Evolutionary conservation across 2,888 invertebrate species (phyloP).

Genomic region (Limnephilus rhombicus): DNA sequence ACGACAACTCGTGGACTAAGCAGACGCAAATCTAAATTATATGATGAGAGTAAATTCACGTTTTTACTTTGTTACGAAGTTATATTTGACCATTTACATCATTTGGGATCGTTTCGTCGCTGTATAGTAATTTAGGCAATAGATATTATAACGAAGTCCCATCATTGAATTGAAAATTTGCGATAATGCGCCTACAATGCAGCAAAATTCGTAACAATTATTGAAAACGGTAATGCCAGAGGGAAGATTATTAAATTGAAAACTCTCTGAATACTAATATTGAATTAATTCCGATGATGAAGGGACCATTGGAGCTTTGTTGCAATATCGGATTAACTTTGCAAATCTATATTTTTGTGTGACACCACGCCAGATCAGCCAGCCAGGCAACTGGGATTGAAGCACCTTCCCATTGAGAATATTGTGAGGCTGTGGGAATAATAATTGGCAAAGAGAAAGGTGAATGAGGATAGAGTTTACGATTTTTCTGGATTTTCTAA

Average conservation of each 20-base stretch:
- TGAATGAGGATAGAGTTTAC: not conserved
- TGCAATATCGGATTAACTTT: not conserved
- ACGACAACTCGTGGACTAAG: not conserved
- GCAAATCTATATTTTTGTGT: not conserved
- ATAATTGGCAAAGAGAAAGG: not conserved
- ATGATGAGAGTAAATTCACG: not conserved
- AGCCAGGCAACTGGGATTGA: not conserved
- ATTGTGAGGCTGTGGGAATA: not conserved
- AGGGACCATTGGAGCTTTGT: not conserved
- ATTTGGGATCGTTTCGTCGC: not conserved
- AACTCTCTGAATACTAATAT: not conserved
- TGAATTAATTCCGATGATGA: not conserved
- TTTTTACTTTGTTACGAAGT: not conserved
- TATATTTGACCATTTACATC: not conserved
- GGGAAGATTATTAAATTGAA: not conserved
- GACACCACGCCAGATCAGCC: not conserved
- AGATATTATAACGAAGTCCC: not conserved
- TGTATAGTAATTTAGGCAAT: not conserved
- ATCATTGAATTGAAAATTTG: not conserved
- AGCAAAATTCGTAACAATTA: not conserved
- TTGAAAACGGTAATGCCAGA: not conserved
- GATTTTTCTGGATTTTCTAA: not conserved
- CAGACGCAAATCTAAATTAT: not conserved
- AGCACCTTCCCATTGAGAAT: not conserved
- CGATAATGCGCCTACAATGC: not conserved